Conservation (phyloP, 2,797 vertebrate genomes). For the Phoeniculus purpureus region DNA sequence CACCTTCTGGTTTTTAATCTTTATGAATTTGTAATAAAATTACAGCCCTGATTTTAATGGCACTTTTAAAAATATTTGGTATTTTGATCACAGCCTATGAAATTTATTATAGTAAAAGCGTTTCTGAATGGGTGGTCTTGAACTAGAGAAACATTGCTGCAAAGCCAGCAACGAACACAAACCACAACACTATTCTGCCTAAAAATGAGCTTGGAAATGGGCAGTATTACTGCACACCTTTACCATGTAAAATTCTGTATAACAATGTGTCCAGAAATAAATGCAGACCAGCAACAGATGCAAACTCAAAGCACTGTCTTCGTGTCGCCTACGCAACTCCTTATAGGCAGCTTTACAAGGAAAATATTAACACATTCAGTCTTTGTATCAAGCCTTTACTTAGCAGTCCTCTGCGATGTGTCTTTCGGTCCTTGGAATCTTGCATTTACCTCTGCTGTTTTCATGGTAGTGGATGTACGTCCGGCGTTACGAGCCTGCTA, state of each 20-base stretch:
- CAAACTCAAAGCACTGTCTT: background rate
- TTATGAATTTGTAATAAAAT: conserved; percentile 13
- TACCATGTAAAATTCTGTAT: background rate
- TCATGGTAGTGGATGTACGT: background rate
- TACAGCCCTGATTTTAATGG: conserved; percentile 30
- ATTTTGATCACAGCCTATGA: background rate
- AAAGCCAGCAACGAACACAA: background rate
- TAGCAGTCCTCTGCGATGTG: background rate
- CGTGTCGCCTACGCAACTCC: background rate
- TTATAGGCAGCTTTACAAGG: background rate
- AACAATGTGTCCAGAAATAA: background rate
- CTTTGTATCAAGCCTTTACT: background rate
- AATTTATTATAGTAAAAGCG: background rate
- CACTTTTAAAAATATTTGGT: background rate
- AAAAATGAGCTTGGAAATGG: background rate
- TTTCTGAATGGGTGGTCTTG: background rate
- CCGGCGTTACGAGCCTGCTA: background rate
- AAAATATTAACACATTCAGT: background rate
- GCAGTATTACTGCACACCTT: background rate
- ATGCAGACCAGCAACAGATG: background rate
- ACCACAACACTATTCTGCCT: background rate
- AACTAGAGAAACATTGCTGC: background rate
- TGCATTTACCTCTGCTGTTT: background rate
- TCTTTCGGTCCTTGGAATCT: background rate
- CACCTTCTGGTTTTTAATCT: conserved; percentile 30